A percentile compares a stretch with the other conserved stretches of the same genome.
phyloP scores from a whole-genome alignment of 1,140 invertebrate genomes.

The Zeugodacus cucurbitae region DNA sequence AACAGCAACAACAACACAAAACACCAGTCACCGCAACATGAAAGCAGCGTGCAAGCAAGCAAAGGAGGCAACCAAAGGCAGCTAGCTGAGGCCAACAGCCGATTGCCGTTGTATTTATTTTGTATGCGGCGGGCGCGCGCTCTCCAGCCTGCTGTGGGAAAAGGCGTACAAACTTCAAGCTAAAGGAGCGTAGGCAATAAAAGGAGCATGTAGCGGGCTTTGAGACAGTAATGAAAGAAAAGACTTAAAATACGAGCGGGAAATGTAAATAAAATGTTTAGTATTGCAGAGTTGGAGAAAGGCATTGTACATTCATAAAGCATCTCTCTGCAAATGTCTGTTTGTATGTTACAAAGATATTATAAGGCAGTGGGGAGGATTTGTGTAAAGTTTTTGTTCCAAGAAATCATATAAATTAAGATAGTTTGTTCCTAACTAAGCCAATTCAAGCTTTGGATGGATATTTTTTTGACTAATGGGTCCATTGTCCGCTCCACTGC shows the following conservation, averaged over 20 bases:
- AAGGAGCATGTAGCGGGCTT: background rate
- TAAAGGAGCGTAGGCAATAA: background rate
- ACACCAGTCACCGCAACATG: background rate
- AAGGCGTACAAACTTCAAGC: background rate
- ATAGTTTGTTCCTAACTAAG: too few relatives aligned
- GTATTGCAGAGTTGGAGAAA: background rate
- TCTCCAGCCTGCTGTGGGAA: background rate
- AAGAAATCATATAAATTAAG: too few relatives aligned
- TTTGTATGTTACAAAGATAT: too few relatives aligned
- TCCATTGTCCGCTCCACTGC: too few relatives aligned
- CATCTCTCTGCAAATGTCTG: too few relatives aligned
- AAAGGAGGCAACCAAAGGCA: background rate
- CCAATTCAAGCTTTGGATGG: too few relatives aligned
- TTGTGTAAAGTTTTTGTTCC: too few relatives aligned
- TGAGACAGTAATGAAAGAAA: background rate
- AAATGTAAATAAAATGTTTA: background rate
- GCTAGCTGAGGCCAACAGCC: background rate
- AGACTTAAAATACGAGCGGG: background rate
- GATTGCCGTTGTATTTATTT: slow-evolving; percentile 1
- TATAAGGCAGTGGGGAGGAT: too few relatives aligned
- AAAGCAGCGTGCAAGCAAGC: background rate
- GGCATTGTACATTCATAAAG: background rate
- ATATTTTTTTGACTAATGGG: too few relatives aligned
- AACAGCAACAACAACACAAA: background rate
- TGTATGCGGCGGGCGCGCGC: background rate